A percentile compares a stretch with the other conserved stretches of the same genome.
phyloP scores from a whole-genome alignment of 2,888 invertebrate species.

The Scaptomyza flava region DNA sequence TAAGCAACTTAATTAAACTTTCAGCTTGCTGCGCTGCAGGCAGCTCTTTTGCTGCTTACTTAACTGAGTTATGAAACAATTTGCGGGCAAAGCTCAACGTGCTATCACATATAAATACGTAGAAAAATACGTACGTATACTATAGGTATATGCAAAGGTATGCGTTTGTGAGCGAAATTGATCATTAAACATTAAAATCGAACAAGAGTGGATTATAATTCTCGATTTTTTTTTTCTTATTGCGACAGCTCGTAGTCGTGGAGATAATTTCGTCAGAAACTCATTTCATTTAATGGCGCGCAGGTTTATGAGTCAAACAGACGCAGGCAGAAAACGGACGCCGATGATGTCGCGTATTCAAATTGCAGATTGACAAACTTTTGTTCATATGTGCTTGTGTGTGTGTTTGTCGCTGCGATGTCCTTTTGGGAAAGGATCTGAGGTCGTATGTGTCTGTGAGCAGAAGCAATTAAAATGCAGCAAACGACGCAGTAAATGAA shows the following conservation, averaged over 20 bases:
- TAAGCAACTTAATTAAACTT: conserved; percentile 76
- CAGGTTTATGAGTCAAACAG: conserved; percentile 75
- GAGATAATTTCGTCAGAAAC: conserved; percentile 76
- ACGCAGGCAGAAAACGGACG: conserved; percentile 57
- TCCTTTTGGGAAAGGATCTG: conserved; percentile 28
- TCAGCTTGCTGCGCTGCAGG: conserved; percentile 39
- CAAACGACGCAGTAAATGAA: conserved; percentile 81
- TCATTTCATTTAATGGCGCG: conserved; percentile 77
- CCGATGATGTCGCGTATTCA: conserved; percentile 75
- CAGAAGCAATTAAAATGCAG: conserved; percentile 80
- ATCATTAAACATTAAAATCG: conserved; percentile 72
- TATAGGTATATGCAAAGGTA: conserved; percentile 1
- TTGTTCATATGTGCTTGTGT: conserved; percentile 29
- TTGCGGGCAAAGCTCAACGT: conserved; percentile 37
- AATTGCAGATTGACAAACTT: conserved; percentile 78
- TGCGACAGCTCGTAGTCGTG: conserved; percentile 26
- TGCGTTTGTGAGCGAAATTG: conserved; percentile 47
- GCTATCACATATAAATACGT: neutral
- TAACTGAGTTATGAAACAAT: conserved; percentile 78
- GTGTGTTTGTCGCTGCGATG: conserved; percentile 36
- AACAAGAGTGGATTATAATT: conserved; percentile 30
- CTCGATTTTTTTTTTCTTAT: conserved; percentile 8
- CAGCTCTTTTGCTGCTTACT: conserved; percentile 25
- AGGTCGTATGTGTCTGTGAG: conserved; percentile 52
- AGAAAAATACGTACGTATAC: neutral